Base-by-base conservation (phyloP, 2,888 invertebrate species). In the Megalurothrips usitatus region DNA sequence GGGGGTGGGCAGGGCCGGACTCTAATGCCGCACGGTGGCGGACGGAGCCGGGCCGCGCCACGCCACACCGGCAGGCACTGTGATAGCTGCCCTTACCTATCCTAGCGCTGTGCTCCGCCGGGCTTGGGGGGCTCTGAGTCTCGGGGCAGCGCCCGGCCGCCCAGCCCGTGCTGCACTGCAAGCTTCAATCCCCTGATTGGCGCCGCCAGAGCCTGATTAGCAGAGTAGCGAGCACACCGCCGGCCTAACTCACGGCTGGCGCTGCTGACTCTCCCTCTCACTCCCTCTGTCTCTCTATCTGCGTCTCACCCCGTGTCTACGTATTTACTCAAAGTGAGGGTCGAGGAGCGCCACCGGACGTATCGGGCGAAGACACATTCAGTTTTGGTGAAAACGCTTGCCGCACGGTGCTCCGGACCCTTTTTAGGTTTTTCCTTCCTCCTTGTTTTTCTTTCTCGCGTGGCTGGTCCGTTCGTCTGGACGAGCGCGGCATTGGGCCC, bases 181-280 rank as follows among this genome's bases (percentile, higher is more conserved):
- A 58, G 58, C 58, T 58, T 58, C 68, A 23, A 75, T 75, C 68
- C 68, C 68, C 68, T 75, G 68, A 75, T 75, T 75, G 68, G 68
- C 26, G 26, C 68, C 26, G 14, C 34, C 34, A 43, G 34, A 43
- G 58, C 68, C 68, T 75, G 68, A 75, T 75, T 75, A 75, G 26
- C 26, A 43, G 34, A 43, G 34, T 43, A 43, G 34, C 3, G 34
- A 2, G 34, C 34, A n/a, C n/a, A n/a, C n/a, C n/a, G n/a, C 34
- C 34, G 34, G 34, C 34, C n/a, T n/a, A n/a, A n/a, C n/a, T n/a
- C n/a, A n/a, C n/a, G n/a, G n/a, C n/a, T n/a, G n/a, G n/a, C n/a
- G n/a, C n/a, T n/a, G n/a, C n/a, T n/a, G n/a, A n/a, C n/a, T n/a
- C n/a, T n/a, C n/a, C n/a, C n/a, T n/a, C n/a, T n/a, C n/a, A n/a